phyloP scores from a whole-genome alignment of 2,888 invertebrate genomes.

The Cecidostiba fungosa region DNA sequence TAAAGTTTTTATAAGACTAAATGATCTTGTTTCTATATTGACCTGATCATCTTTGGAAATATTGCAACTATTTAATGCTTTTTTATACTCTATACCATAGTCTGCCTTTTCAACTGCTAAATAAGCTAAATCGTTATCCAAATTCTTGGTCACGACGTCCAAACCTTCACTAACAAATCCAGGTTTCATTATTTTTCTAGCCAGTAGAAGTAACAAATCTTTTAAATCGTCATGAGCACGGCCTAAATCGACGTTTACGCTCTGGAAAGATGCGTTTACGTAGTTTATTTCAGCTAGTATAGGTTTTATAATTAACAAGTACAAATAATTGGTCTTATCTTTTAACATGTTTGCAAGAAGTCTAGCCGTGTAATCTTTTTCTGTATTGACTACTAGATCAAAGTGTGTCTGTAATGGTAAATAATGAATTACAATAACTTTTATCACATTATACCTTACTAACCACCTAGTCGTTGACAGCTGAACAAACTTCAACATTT shows the following conservation, averaged over 20 bases:
- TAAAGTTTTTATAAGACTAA: neutral
- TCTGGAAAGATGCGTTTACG: neutral
- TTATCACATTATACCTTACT: no score
- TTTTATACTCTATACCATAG: neutral
- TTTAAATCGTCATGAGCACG: conserved; percentile 10
- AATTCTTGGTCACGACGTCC: neutral
- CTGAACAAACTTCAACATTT: no score
- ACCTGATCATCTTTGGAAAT: neutral
- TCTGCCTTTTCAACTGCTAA: neutral
- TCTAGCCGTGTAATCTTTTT: no score
- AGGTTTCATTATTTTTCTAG: neutral
- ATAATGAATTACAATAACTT: no score
- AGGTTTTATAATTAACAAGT: neutral
- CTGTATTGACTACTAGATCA: no score
- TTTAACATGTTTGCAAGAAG: no score
- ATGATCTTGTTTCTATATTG: neutral
- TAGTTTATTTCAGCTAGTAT: neutral
- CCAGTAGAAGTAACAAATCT: neutral
- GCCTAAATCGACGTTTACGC: neutral
- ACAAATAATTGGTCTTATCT: neutral
- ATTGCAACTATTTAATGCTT: neutral
- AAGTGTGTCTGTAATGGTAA: no score
- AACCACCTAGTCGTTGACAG: no score
- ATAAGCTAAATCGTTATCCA: neutral
- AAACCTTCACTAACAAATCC: neutral